phyloP scores from a whole-genome alignment of 1,140 invertebrate genomes.

The Mycetomoellerius zeteki region DNA sequence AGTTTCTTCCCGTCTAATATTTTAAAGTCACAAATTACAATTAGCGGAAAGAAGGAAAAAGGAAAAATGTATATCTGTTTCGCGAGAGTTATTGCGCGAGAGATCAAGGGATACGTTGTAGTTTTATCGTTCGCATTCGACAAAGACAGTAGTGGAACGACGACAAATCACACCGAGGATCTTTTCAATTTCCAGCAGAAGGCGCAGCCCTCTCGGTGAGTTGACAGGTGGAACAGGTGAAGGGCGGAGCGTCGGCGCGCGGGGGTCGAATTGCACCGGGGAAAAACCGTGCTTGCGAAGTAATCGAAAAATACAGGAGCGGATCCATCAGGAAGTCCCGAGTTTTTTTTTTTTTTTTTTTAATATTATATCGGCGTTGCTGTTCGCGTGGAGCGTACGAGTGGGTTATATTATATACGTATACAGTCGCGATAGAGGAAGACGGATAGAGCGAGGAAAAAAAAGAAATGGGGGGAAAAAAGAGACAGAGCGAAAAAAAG shows the following conservation, averaged over 20 bases:
- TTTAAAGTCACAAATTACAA: slow-evolving; percentile 7
- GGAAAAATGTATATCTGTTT: slow-evolving; percentile 7
- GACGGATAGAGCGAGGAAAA: slow-evolving; percentile 63
- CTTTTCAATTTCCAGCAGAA: slow-evolving; percentile 64
- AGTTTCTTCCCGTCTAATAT: neutral
- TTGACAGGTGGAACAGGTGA: slow-evolving; percentile 64
- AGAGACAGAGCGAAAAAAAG: slow-evolving; percentile 34
- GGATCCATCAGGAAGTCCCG: slow-evolving; percentile 72
- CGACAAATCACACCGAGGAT: slow-evolving; percentile 63
- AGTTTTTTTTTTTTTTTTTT: slow-evolving; percentile 78
- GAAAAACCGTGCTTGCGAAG: slow-evolving; percentile 56
- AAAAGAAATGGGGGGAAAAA: neutral
- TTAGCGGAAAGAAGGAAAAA: neutral
- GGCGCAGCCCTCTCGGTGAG: slow-evolving; percentile 53
- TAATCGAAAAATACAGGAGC: slow-evolving; percentile 66
- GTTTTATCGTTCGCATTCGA: slow-evolving; percentile 40
- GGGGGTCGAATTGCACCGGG: slow-evolving; percentile 51
- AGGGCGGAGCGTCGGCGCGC: slow-evolving; percentile 50
- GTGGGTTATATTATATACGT: slow-evolving; percentile 56
- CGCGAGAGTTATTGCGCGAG: slow-evolving; percentile 33
- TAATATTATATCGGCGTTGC: slow-evolving; percentile 76
- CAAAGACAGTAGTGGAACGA: slow-evolving; percentile 47
- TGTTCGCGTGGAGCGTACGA: slow-evolving; percentile 37
- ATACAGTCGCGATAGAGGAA: slow-evolving; percentile 45
- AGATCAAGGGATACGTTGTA: slow-evolving; percentile 22